phyloP scores from a whole-genome alignment of 2,797 vertebrate genomes.

The Scyliorhinus canicula region DNA sequence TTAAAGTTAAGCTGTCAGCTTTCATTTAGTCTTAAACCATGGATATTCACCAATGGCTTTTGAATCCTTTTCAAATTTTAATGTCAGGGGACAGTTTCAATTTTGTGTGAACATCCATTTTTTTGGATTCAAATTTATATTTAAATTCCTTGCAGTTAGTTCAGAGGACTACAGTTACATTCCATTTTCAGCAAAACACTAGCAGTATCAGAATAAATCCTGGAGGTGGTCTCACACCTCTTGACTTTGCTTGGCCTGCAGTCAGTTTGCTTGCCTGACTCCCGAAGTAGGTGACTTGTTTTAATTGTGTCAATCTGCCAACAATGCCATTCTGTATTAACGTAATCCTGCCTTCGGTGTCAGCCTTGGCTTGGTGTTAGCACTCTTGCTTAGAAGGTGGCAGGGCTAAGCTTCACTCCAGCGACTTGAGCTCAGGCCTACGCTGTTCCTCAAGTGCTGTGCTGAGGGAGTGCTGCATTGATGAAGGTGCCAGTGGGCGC shows the following conservation, averaged over 20 bases:
- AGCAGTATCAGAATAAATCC: background rate
- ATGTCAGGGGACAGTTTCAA: background rate
- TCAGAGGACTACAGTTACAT: background rate
- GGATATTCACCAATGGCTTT: background rate
- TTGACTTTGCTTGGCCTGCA: background rate
- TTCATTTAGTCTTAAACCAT: background rate
- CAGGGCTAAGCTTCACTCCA: no score
- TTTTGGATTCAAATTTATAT: background rate
- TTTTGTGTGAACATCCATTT: background rate
- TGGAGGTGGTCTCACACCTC: background rate
- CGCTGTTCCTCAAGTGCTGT: no score
- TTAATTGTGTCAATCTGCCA: background rate
- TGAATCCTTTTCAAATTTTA: background rate
- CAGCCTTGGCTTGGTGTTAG: background rate
- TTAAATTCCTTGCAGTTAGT: no score
- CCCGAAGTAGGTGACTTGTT: background rate
- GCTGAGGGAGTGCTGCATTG: no score
- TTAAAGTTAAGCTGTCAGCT: background rate
- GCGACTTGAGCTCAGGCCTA: no score
- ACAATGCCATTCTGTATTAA: background rate
- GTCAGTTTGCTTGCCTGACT: background rate
- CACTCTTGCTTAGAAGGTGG: no score
- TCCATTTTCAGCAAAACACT: background rate
- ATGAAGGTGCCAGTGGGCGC: background rate
- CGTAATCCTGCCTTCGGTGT: background rate